phyloP scores from a whole-genome alignment of 2,113 vertebrate genomes.

The Perccottus glenii region DNA sequence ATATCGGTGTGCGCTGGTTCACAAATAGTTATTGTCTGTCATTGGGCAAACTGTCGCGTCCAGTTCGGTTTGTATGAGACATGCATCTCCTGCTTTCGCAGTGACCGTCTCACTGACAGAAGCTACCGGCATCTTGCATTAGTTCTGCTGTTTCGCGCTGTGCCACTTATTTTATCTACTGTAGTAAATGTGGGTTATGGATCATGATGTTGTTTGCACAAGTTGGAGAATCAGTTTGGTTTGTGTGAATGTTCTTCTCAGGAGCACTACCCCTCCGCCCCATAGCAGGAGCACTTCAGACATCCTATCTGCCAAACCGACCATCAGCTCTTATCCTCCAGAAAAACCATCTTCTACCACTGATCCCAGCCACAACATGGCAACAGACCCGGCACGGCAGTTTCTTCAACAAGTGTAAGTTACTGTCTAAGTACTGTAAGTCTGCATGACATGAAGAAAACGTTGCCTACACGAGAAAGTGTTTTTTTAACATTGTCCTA shows the following conservation, averaged over 20 bases:
- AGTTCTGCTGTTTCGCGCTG: too few relatives aligned
- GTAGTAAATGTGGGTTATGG: not conserved
- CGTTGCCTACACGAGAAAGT: too few relatives aligned
- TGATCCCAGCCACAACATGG: slow-evolving; percentile 24
- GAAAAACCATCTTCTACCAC: slow-evolving; percentile 12
- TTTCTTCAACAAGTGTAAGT: slow-evolving; percentile 79
- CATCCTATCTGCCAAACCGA: slow-evolving; percentile 13
- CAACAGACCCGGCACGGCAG: slow-evolving; percentile 67
- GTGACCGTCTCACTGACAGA: not conserved
- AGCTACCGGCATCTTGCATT: not conserved
- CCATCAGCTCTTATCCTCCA: slow-evolving; percentile 25
- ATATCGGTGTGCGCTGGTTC: fast-evolving
- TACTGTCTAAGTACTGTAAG: not conserved
- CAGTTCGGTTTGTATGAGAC: not conserved
- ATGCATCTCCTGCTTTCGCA: not conserved
- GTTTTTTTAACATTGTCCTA: too few relatives aligned
- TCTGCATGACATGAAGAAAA: too few relatives aligned
- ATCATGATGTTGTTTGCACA: too few relatives aligned
- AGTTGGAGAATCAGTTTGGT: not conserved
- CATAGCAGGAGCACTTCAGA: slow-evolving; percentile 26
- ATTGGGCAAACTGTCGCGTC: not conserved
- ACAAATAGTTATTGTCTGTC: not conserved
- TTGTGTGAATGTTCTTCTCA: slow-evolving; percentile 16
- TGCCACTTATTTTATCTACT: not conserved
- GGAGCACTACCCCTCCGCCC: slow-evolving; percentile 34